Evolutionary conservation across 2,797 vertebrate genomes (phyloP).

Genomic region (Tinamus major): DNA sequence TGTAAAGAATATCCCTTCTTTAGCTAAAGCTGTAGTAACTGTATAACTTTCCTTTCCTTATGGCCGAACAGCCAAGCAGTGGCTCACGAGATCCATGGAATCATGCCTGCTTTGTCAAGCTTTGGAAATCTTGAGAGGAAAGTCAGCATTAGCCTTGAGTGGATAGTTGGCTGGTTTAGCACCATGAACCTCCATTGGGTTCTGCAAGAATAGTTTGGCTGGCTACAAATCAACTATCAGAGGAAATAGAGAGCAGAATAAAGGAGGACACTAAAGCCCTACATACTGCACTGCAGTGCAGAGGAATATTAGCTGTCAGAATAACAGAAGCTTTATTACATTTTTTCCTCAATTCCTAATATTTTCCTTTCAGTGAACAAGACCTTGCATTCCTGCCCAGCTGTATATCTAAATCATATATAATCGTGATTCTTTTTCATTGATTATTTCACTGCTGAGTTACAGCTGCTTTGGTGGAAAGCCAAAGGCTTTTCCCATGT

Average conservation of each 20-base stretch:
- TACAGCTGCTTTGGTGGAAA: constrained; percentile 14
- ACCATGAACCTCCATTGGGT: neutral
- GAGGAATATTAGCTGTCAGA: constrained; percentile 12
- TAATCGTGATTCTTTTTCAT: neutral
- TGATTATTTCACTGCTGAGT: neutral
- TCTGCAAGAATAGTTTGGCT: constrained; percentile 37
- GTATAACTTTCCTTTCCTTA: neutral
- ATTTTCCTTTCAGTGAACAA: constrained; percentile 34
- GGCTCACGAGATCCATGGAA: constrained; percentile 37
- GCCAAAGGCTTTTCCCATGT: neutral
- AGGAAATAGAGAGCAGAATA: constrained; percentile 12
- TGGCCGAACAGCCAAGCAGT: constrained; percentile 19
- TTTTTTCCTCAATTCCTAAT: neutral
- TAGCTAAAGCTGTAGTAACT: neutral
- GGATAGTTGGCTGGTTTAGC: neutral
- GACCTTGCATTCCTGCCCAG: neutral
- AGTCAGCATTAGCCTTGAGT: neutral
- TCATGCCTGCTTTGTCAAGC: constrained; percentile 1
- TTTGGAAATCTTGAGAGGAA: constrained; percentile 34
- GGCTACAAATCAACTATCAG: constrained; percentile 14
- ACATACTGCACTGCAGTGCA: neutral
- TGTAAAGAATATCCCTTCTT: neutral
- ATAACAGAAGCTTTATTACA: neutral
- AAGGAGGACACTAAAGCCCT: neutral
- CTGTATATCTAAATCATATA: constrained; percentile 1